A percentile compares a stretch with the other conserved stretches of the same genome.
These are phyloP conservation scores for Hirudinaria manillensis DNA, from an alignment of 2,888 invertebrate species.

Conservation along the genomic window DNA sequence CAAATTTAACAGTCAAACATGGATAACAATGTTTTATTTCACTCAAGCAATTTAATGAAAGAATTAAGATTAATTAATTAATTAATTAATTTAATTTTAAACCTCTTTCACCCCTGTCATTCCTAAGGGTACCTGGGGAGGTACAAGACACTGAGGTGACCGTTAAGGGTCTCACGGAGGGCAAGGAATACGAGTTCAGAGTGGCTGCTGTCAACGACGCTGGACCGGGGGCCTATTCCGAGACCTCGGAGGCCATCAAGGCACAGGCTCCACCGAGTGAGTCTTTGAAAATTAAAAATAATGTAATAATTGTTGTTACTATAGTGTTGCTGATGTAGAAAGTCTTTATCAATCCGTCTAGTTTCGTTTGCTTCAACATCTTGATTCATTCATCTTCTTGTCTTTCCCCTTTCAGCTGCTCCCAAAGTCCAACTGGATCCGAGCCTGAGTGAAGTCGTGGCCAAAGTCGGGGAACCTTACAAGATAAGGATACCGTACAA, in stretches of 20 bases:
- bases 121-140: constrained; percentile 60
- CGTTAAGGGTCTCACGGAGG: constrained; percentile 73
- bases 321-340: not conserved
- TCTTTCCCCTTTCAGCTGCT: constrained; percentile 58
- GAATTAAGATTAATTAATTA: not conserved
- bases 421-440: constrained; percentile 86
- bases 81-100: not conserved
- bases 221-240: constrained; percentile 87
- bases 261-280: constrained; percentile 77
- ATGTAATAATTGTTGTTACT: constrained; percentile 26
- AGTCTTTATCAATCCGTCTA: not conserved
- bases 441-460: constrained; percentile 71
- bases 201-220: constrained; percentile 93
- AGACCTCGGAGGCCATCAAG: constrained; percentile 81
- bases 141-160: constrained; percentile 79
- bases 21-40: not conserved
- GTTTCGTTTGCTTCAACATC: too few relatives aligned
- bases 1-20: not conserved
- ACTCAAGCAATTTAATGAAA: not conserved
- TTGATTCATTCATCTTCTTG: not conserved
- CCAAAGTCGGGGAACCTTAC: constrained; percentile 90
- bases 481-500: constrained; percentile 91
- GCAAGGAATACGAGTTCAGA: constrained; percentile 94
- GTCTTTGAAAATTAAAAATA: constrained; percentile 21
- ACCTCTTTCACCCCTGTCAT: too few relatives aligned